Conservation (phyloP, 2,888 invertebrate species). For the Drosophila planitibia region DNA sequence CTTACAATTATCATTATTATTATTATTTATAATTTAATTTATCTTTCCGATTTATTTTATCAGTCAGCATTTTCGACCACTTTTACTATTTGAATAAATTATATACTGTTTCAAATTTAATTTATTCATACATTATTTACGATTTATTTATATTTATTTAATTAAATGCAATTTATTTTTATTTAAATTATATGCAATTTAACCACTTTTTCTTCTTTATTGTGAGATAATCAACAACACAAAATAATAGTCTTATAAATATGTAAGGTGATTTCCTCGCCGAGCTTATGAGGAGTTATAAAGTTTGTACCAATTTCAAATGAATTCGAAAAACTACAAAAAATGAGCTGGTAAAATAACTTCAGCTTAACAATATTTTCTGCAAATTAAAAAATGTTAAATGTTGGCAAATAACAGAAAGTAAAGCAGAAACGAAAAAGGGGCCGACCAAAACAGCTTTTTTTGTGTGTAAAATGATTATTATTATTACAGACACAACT, state of each 20-base stretch:
- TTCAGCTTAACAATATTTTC: neutral
- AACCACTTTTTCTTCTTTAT: neutral
- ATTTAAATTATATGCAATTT: neutral
- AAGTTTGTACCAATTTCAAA: neutral
- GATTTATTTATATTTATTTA: neutral
- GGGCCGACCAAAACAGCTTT: neutral
- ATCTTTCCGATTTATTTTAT: neutral
- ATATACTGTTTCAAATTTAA: neutral
- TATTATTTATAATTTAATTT: neutral
- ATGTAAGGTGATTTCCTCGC: neutral
- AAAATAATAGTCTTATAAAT: neutral
- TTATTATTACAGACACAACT: neutral
- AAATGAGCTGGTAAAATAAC: neutral
- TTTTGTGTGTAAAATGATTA: neutral
- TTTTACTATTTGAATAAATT: neutral
- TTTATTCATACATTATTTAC: neutral
- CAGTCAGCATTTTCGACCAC: neutral
- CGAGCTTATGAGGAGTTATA: neutral
- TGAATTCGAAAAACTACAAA: neutral
- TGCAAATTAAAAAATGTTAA: neutral
- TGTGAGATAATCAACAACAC: neutral
- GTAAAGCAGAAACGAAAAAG: neutral
- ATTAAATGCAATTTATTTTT: neutral
- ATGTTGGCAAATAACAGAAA: constrained; percentile 4
- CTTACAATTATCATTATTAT: neutral